Evolutionary conservation across 2,797 vertebrate species (phyloP).

Genomic region (Pseudopleuronectes americanus): DNA sequence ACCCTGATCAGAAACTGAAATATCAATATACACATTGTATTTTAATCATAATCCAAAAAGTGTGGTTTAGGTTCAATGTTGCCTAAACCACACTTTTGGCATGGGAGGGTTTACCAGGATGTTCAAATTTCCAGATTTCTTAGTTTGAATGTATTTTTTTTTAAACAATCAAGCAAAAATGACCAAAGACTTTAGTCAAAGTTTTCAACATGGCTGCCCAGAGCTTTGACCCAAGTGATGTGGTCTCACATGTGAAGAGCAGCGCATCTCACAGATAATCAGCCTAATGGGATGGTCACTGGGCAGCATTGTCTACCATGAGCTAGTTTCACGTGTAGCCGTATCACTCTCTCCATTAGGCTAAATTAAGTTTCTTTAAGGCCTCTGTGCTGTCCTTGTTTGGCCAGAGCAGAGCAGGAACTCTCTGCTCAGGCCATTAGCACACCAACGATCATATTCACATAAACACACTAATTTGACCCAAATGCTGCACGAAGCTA

Average conservation of each 20-base stretch:
- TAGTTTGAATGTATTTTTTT: too few relatives aligned
- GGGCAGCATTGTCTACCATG: constrained; percentile 49
- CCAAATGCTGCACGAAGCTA: not conserved
- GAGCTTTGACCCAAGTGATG: not conserved
- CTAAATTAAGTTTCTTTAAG: constrained; percentile 58
- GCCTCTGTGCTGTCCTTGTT: constrained; percentile 54
- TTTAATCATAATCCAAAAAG: too few relatives aligned
- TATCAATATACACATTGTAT: not conserved
- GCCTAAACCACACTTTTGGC: too few relatives aligned
- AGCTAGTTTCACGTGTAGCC: constrained; percentile 54
- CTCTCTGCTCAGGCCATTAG: not conserved
- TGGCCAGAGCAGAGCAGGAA: not conserved
- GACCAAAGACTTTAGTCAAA: too few relatives aligned
- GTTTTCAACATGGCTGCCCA: not conserved
- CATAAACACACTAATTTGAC: not conserved
- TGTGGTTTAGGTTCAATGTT: too few relatives aligned
- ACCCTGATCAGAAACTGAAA: too few relatives aligned
- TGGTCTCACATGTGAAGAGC: constrained; percentile 43
- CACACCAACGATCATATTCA: not conserved
- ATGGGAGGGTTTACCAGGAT: too few relatives aligned
- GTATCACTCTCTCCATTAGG: constrained; percentile 42
- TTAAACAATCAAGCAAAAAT: too few relatives aligned
- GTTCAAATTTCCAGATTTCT: too few relatives aligned
- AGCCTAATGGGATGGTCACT: constrained; percentile 50
- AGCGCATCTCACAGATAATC: constrained; percentile 48